Evolutionary conservation across 2,113 vertebrate species (phyloP).

Genomic region (Forbesichthys papilliferus): DNA sequence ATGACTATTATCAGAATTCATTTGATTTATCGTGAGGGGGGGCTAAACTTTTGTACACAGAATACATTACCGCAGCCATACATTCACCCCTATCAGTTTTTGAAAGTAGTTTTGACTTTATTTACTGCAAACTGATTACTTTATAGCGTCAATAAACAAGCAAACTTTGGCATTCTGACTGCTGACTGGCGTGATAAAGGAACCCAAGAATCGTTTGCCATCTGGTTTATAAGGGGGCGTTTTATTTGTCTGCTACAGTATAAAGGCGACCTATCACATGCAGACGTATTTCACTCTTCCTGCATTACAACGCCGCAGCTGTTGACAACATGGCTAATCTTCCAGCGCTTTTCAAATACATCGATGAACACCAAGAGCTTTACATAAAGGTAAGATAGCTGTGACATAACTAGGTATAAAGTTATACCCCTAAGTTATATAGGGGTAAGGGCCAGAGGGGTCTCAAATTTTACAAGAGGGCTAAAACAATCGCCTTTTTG

Average conservation of each 20-base stretch:
- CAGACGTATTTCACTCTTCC: conserved; percentile 14
- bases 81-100: too few species aligned
- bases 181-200: not conserved
- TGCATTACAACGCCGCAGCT: conserved; percentile 45
- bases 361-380: conserved; percentile 89
- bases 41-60: not conserved
- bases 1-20: too few species aligned
- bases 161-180: not conserved
- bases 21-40: too few species aligned
- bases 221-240: conserved; percentile 47
- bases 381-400: conserved; percentile 83
- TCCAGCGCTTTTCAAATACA: conserved; percentile 82
- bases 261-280: not conserved
- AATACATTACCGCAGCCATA: too few species aligned
- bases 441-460: too few species aligned
- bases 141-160: not conserved
- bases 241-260: conserved; percentile 8
- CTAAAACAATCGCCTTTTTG: too few species aligned
- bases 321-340: conserved; percentile 81
- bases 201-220: conserved; percentile 28
- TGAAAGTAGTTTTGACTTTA: too few species aligned
- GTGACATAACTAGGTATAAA: not conserved
- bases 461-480: too few species aligned
- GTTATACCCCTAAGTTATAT: too few species aligned
- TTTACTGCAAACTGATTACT: not conserved